These are phyloP conservation scores for Pitta sordida DNA, from an alignment of 2,113 vertebrate species.

Conservation along the genomic window DNA sequence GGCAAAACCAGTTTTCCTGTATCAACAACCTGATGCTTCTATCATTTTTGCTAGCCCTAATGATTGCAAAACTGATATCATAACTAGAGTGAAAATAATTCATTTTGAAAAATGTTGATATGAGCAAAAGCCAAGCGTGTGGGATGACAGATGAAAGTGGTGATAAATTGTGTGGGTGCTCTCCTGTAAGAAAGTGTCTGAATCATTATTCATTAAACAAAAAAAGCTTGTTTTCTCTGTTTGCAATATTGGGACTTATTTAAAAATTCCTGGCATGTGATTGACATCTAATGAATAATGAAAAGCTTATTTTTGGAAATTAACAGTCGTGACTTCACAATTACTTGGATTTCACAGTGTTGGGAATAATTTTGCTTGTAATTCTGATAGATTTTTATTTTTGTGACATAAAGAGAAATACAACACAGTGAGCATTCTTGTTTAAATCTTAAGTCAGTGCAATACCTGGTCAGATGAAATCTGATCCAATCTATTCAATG, in stretches of 20 bases:
- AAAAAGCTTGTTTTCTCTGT: slow-evolving; percentile 22
- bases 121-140: slow-evolving; percentile 53
- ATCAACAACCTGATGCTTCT: background rate
- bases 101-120: slow-evolving; percentile 52
- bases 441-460: background rate
- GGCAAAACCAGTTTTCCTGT: background rate
- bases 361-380: slow-evolving; percentile 6
- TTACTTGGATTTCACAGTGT: background rate
- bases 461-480: background rate
- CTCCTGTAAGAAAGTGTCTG: slow-evolving; percentile 48
- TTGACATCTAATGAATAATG: slow-evolving; percentile 26
- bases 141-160: slow-evolving; percentile 60
- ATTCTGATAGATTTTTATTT: background rate
- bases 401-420: background rate
- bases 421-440: background rate
- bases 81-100: slow-evolving; percentile 52
- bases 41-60: background rate
- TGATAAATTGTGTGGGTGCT: slow-evolving; percentile 65
- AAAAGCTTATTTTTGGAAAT: slow-evolving; percentile 47
- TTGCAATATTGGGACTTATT: slow-evolving; percentile 37
- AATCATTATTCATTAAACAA: slow-evolving; percentile 47
- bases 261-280: slow-evolving; percentile 41
- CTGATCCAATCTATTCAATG: background rate
- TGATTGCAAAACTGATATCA: slow-evolving; percentile 36
- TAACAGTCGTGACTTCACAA: slow-evolving; percentile 37